phyloP scores from a whole-genome alignment of 2,888 invertebrate species.

The Scaptomyza tumidula region DNA sequence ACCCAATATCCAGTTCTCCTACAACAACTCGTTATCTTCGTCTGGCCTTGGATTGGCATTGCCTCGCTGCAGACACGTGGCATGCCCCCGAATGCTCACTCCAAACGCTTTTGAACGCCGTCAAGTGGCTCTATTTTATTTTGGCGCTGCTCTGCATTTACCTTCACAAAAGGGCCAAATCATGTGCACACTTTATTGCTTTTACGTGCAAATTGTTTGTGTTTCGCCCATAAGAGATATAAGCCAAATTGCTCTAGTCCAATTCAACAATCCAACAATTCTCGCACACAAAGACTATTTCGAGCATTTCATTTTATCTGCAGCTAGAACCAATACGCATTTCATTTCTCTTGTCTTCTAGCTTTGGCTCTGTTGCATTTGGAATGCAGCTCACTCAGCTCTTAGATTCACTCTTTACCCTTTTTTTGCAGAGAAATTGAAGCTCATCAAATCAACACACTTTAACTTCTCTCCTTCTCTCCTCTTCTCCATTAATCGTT shows the following conservation, averaged over 20 bases:
- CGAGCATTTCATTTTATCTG: slow-evolving; percentile 64
- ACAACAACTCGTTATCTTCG: slow-evolving; percentile 17
- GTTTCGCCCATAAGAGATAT: slow-evolving; percentile 61
- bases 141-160: slow-evolving; percentile 33
- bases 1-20: not conserved
- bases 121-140: slow-evolving; percentile 55
- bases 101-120: slow-evolving; percentile 10
- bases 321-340: slow-evolving; percentile 52
- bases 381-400: slow-evolving; percentile 36
- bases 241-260: slow-evolving; percentile 58
- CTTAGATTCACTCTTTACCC: not conserved
- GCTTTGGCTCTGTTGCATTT: slow-evolving; percentile 24
- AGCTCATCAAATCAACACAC: slow-evolving; percentile 61
- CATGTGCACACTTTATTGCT: slow-evolving; percentile 72
- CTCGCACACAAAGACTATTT: slow-evolving; percentile 31
- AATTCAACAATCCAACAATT: slow-evolving; percentile 19
- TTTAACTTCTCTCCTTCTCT: slow-evolving; percentile 34
- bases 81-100: slow-evolving; percentile 3
- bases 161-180: slow-evolving; percentile 48
- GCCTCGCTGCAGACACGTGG: slow-evolving; percentile 26
- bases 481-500: not conserved
- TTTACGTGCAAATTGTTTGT: slow-evolving; percentile 77
- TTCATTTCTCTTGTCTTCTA: slow-evolving; percentile 8
- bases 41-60: slow-evolving; percentile 21
- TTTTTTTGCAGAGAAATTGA: not conserved